Evolutionary conservation across 1,140 invertebrate species (phyloP), one percentile per base, ranked within the genome.

Genomic region (Odontomachus brunneus): DNA sequence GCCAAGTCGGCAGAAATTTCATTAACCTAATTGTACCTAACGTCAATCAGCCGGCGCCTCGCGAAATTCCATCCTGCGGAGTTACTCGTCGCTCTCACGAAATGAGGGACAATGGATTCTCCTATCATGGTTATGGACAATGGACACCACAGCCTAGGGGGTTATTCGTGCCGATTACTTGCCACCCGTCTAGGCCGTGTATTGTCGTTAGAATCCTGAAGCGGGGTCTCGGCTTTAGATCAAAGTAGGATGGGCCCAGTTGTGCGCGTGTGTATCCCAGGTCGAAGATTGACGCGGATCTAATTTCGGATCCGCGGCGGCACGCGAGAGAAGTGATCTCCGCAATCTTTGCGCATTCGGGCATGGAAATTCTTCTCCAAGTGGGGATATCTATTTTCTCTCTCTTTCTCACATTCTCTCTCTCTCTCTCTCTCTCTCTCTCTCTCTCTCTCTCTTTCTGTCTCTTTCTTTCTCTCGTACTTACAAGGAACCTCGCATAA

Each of bases 121-220:
- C n/a, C 24, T 38, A 29, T 33, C 19, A 26, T 24, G 22, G 33
- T 44, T 75, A 67, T 44, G 65, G 29, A 78, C 75, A 80, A 80
- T 80, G 74, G 49, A 53, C 38, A 44, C 2, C 29, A n/a, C n/a
- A n/a, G 38, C 38, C 15, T 53, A 44, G 49, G 12, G 24, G 22
- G 49, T 66, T 55, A 67, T 19, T 67, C 66, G 65, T 44, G 57
- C 29, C 65, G 60, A 76, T 44, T 75, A 75, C 60, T 19, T 17
- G 65, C 22, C n/a, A 17, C 15, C 33, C 3, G 17, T 22, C 14
- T 33, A 26, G 19, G 3, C 9, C 19, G 22, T 44, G 22, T 15
- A 78, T 78, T 78, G 29, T 78, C 29, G 49, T 78, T 67, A 78
- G 33, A 67, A 66, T 63, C 22, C 59, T 51, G 29, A 51, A 67